These are phyloP conservation scores for Zoanthus solanderi DNA, from an alignment of 92 coral and sea anemone genomes.

Conservation along the genomic window DNA sequence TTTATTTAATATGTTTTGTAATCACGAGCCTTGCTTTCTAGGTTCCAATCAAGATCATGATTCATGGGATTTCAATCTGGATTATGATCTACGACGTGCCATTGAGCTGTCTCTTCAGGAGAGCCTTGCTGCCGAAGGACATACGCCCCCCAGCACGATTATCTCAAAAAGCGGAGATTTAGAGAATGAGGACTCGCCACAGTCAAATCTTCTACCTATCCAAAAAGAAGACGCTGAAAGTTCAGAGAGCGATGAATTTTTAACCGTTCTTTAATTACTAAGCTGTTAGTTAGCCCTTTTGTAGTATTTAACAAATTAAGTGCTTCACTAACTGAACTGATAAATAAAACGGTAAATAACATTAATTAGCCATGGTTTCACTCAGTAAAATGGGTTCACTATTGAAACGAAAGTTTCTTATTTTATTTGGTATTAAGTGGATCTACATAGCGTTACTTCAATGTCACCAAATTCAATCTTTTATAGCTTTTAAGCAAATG, in stretches of 20 bases:
- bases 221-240: slow-evolving; percentile 18
- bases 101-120: slow-evolving; percentile 81
- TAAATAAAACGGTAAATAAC: background rate
- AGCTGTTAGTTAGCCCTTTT: background rate
- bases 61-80: slow-evolving; percentile 27
- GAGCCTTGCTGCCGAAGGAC: slow-evolving; percentile 24
- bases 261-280: slow-evolving; percentile 14
- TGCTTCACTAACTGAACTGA: background rate
- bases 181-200: slow-evolving; percentile 30
- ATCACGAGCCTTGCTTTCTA: background rate
- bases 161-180: slow-evolving; percentile 9
- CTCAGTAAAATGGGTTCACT: no score
- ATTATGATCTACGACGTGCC: slow-evolving; percentile 79
- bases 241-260: slow-evolving; percentile 40
- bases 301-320: background rate
- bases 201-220: background rate
- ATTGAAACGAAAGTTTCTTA: no score
- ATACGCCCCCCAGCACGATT: slow-evolving; percentile 30
- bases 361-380: no score
- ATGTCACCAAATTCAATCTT: no score
- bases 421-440: no score
- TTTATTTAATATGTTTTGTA: background rate
- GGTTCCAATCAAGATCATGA: slow-evolving; percentile 13
- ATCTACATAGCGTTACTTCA: no score
- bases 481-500: no score